A percentile compares a stretch with the other conserved stretches of the same genome.
These are phyloP conservation scores for Python bivittatus DNA, from an alignment of 2,113 vertebrate species.

Conservation along the genomic window DNA sequence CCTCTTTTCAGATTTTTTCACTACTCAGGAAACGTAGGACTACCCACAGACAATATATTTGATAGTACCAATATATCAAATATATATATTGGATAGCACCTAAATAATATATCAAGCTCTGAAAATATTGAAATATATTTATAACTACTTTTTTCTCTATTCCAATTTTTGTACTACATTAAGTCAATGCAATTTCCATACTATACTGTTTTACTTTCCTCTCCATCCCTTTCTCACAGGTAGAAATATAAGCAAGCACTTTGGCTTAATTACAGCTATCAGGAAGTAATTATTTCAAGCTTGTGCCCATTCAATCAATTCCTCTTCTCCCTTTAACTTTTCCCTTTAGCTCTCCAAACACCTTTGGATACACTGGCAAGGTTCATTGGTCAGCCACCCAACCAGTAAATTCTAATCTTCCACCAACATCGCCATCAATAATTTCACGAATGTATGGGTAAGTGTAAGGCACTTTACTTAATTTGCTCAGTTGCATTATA, in stretches of 20 bases:
- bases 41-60: neutral
- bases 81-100: no score
- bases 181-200: neutral
- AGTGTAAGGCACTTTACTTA: slow-evolving; percentile 63
- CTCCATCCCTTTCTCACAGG: neutral
- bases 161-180: neutral
- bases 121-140: neutral
- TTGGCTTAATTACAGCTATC: slow-evolving; percentile 41
- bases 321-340: slow-evolving; percentile 47
- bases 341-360: slow-evolving; percentile 72
- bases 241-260: neutral
- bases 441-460: slow-evolving; percentile 71
- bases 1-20: neutral
- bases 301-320: slow-evolving; percentile 46
- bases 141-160: neutral
- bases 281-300: slow-evolving; percentile 42
- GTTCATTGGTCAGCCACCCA: slow-evolving; percentile 73
- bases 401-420: slow-evolving; percentile 70
- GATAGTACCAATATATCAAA: neutral
- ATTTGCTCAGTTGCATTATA: slow-evolving; percentile 43
- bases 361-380: slow-evolving; percentile 80
- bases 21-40: neutral
- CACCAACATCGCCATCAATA: slow-evolving; percentile 54
- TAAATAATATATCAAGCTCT: neutral
- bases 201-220: neutral